Evolutionary conservation across 2,113 vertebrate genomes (phyloP).

Genomic region (Crotophaga sulcirostris): DNA sequence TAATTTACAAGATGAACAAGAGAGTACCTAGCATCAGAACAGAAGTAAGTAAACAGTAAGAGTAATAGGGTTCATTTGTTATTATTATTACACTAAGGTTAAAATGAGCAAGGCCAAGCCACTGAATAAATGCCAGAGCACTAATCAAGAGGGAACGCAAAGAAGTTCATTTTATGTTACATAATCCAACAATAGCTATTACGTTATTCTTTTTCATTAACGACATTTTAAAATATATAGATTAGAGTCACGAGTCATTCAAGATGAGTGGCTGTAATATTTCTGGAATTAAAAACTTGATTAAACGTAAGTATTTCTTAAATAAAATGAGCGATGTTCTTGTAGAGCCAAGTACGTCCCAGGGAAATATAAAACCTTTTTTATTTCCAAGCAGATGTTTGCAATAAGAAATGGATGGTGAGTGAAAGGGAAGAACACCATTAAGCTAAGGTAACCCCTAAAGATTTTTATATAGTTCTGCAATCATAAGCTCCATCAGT

Average conservation of each 20-base stretch:
- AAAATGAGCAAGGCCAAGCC: constrained; percentile 49
- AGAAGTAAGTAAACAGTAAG: constrained; percentile 60
- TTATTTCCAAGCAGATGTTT: constrained; percentile 83
- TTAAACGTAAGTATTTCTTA: constrained; percentile 76
- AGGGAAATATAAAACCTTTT: constrained; percentile 78
- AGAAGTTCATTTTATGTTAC: constrained; percentile 45
- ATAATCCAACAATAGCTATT: constrained; percentile 55
- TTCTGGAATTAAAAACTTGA: constrained; percentile 78
- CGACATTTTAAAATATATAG: constrained; percentile 45
- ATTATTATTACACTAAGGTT: constrained; percentile 47
- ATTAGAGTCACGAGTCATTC: constrained; percentile 60
- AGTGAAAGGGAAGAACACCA: constrained; percentile 76
- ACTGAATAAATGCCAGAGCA: constrained; percentile 54
- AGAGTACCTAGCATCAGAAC: constrained; percentile 39
- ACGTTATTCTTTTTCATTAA: constrained; percentile 64
- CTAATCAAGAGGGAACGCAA: constrained; percentile 49
- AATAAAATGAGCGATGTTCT: constrained; percentile 72
- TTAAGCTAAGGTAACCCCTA: constrained; percentile 73
- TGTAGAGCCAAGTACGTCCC: constrained; percentile 74
- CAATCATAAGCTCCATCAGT: constrained; percentile 72
- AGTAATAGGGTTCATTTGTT: constrained; percentile 53
- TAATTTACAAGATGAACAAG: constrained; percentile 66
- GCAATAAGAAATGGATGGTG: constrained; percentile 81
- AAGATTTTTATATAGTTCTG: constrained; percentile 71
- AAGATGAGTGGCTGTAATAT: constrained; percentile 67